phyloP scores from a whole-genome alignment of 1,140 invertebrate species.

The Halictus rubicundus region DNA sequence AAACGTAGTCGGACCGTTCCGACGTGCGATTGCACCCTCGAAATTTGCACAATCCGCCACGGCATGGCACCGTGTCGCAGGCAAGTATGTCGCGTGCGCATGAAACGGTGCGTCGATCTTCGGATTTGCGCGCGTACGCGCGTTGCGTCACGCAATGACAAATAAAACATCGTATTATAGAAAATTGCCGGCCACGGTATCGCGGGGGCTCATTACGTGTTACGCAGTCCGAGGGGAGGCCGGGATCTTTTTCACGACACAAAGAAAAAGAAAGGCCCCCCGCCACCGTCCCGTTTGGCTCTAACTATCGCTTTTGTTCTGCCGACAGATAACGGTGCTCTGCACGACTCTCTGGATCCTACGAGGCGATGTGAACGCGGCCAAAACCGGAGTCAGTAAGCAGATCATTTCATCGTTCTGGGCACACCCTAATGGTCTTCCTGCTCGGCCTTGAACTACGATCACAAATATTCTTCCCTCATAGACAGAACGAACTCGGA shows the following conservation, averaged over 20 bases:
- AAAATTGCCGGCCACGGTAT: constrained; percentile 41
- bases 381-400: constrained; percentile 54
- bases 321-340: constrained; percentile 35
- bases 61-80: background rate
- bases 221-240: constrained; percentile 23
- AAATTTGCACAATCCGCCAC: constrained; percentile 50
- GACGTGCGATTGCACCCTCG: constrained; percentile 8
- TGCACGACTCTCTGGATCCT: constrained; percentile 37
- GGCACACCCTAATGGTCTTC: background rate
- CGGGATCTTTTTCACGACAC: background rate
- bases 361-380: constrained; percentile 21
- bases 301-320: constrained; percentile 12
- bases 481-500: no score
- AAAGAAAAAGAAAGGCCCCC: constrained; percentile 5
- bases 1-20: background rate
- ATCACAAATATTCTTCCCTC: background rate
- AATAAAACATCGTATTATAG: constrained; percentile 61
- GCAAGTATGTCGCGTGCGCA: constrained; percentile 26
- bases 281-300: background rate
- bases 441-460: constrained; percentile 21
- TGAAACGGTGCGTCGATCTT: constrained; percentile 56
- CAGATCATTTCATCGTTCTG: constrained; percentile 21
- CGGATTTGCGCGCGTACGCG: constrained; percentile 30
- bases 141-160: constrained; percentile 50
- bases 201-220: constrained; percentile 26